A percentile compares a stretch with the other conserved stretches of the same genome.
Conservation (phyloP, 35 echinoderm and acorn worm species). For the Strongylocentrotus purpuratus region DNA sequence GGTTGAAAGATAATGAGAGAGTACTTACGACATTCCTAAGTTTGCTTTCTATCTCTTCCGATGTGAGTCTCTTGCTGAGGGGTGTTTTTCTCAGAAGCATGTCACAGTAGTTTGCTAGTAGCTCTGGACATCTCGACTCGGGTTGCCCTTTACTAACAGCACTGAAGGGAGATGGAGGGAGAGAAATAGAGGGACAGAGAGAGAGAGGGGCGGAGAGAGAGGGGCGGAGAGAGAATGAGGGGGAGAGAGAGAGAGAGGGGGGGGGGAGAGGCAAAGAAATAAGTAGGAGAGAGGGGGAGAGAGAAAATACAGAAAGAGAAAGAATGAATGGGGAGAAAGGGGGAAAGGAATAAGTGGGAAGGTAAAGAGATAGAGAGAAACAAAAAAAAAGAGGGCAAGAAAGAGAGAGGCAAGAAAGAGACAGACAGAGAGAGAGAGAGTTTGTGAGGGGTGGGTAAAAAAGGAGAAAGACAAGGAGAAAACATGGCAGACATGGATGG, state of each 20-base stretch:
- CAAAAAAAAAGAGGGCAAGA: background rate
- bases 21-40: constrained; percentile 97
- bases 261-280: background rate
- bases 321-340: background rate
- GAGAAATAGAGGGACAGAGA: background rate
- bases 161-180: constrained; percentile 44
- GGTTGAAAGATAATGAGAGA: background rate
- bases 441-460: background rate
- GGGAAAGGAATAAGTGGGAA: background rate
- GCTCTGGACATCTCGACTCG: constrained; percentile 96
- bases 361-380: background rate
- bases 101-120: constrained; percentile 98
- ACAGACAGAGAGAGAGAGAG: background rate
- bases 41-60: constrained; percentile 96
- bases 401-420: background rate
- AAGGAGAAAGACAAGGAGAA: background rate
- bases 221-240: too few relatives aligned
- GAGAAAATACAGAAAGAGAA: background rate
- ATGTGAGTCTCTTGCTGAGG: constrained; percentile 95
- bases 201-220: background rate
- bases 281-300: background rate
- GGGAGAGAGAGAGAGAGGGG: background rate
- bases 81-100: constrained; percentile 93
- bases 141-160: constrained; percentile 93
- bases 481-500: background rate